These are phyloP conservation scores for Rhinichthys klamathensis DNA, from an alignment of 2,113 vertebrate species.

Conservation along the genomic window DNA sequence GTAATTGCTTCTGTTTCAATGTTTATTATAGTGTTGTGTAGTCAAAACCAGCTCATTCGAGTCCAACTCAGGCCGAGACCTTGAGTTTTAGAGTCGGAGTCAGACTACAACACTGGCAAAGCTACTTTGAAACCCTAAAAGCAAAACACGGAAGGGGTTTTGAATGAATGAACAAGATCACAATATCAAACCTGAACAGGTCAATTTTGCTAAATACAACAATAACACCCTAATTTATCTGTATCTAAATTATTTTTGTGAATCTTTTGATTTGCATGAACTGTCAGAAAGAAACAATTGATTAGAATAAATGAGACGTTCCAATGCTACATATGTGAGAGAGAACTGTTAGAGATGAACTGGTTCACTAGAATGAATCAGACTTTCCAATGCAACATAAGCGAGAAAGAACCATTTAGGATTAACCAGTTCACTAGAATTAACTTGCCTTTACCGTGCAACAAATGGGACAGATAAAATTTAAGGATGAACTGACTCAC, in stretches of 20 bases:
- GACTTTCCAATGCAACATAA: background rate
- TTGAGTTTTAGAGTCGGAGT: background rate
- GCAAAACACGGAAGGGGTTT: background rate
- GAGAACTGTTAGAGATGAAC: background rate
- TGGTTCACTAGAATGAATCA: background rate
- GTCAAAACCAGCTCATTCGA: background rate
- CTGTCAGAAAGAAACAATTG: too few relatives aligned
- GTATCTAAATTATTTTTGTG: too few relatives aligned
- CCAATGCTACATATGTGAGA: background rate
- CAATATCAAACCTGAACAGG: background rate
- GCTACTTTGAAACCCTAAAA: background rate
- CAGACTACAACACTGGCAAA: background rate
- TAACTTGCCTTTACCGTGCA: background rate
- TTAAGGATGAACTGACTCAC: too few relatives aligned
- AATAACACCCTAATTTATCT: too few relatives aligned
- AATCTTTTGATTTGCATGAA: too few relatives aligned
- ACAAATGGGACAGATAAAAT: background rate
- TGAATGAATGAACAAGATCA: background rate
- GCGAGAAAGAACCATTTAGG: background rate
- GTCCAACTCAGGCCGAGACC: background rate
- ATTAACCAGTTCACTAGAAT: background rate
- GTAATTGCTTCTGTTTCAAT: slow-evolving; percentile 65
- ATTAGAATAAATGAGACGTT: too few relatives aligned
- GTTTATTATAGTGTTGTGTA: background rate
- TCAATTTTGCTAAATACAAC: background rate